These are phyloP conservation scores for Staurois parvus DNA, from an alignment of 2,797 vertebrate genomes.

Conservation along the genomic window DNA sequence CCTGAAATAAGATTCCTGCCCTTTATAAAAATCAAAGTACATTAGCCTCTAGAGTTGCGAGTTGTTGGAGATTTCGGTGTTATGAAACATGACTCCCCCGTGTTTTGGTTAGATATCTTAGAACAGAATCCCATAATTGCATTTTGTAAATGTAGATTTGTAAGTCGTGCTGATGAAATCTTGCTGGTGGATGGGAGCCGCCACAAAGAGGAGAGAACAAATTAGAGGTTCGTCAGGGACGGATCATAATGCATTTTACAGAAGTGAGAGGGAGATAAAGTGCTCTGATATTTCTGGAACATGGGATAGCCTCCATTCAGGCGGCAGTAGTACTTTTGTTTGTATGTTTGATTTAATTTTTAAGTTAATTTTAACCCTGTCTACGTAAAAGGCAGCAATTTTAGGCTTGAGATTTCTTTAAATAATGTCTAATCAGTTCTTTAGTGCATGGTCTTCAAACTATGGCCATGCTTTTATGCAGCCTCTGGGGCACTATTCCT, in stretches of 20 bases:
- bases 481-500: no score
- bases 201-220: slow-evolving; percentile 57
- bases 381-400: no score
- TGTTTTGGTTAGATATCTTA: slow-evolving; percentile 55
- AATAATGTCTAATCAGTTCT: no score
- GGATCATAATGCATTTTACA: slow-evolving; percentile 40
- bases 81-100: slow-evolving; percentile 38
- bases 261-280: slow-evolving; percentile 33
- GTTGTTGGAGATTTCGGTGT: slow-evolving; percentile 29
- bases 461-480: no score
- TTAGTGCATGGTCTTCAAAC: no score
- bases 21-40: slow-evolving; percentile 56
- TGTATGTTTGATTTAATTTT: no score
- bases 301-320: background rate
- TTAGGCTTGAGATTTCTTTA: no score
- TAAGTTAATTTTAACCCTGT: no score
- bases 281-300: slow-evolving; percentile 9
- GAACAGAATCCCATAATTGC: slow-evolving; percentile 58
- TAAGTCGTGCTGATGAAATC: slow-evolving; percentile 48
- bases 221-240: slow-evolving; percentile 49
- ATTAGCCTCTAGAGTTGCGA: slow-evolving; percentile 40
- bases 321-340: no score
- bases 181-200: slow-evolving; percentile 9
- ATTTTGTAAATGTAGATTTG: slow-evolving; percentile 50
- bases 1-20: slow-evolving; percentile 52